These are phyloP conservation scores for Pseudocheirus occidentalis DNA, from an alignment of 2,797 vertebrate species.

Conservation along the genomic window DNA sequence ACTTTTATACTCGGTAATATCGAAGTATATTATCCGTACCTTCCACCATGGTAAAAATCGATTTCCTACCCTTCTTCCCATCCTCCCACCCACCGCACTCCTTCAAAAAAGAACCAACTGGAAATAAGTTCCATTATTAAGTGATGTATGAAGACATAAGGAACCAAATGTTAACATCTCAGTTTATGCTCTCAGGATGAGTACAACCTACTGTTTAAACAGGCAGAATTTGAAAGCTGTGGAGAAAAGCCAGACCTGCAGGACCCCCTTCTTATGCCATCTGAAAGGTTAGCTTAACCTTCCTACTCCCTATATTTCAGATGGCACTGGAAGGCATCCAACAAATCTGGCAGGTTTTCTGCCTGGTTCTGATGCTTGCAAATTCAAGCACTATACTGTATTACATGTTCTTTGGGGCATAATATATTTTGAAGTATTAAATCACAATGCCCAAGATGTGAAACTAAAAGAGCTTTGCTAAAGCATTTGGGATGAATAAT, in stretches of 20 bases:
- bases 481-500: slow-evolving; percentile 36
- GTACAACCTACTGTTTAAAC: background rate
- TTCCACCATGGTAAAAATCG: background rate
- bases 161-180: background rate
- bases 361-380: slow-evolving; percentile 27
- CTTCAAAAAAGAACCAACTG: slow-evolving; percentile 5
- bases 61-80: background rate
- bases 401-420: slow-evolving; percentile 9
- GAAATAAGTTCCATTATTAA: background rate
- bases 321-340: slow-evolving; percentile 4
- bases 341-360: background rate
- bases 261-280: background rate
- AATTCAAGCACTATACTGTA: slow-evolving; percentile 3
- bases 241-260: slow-evolving; percentile 13
- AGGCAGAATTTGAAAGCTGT: slow-evolving; percentile 2
- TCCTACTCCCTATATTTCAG: background rate
- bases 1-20: background rate
- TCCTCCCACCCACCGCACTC: background rate
- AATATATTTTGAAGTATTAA: slow-evolving; percentile 15
- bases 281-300: slow-evolving; percentile 13
- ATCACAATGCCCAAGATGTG: background rate
- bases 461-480: background rate
- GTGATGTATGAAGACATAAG: background rate
- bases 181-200: background rate
- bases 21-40: background rate